These are phyloP conservation scores for Clarias laeviceps DNA, from an alignment of 2,797 vertebrate species.

Conservation along the genomic window DNA sequence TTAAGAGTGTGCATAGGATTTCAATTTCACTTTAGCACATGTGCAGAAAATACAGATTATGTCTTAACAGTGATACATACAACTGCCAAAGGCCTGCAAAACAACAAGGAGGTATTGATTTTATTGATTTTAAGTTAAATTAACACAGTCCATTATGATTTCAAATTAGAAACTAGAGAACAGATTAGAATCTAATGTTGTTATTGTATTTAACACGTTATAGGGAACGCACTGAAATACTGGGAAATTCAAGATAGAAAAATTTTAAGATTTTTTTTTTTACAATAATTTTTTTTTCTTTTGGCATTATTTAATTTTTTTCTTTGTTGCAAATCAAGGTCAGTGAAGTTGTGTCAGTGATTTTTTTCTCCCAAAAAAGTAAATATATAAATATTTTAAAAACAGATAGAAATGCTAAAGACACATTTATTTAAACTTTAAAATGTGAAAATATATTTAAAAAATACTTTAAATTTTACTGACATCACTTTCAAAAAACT, in stretches of 20 bases:
- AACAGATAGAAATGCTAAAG: too few species aligned
- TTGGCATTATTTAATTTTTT: too few species aligned
- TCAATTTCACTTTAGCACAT: background rate
- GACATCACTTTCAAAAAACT: background rate
- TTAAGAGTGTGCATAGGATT: background rate
- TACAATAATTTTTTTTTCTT: too few species aligned
- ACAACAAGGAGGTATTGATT: background rate
- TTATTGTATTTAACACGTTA: background rate
- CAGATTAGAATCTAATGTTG: background rate
- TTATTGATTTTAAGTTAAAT: background rate
- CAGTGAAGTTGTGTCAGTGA: too few species aligned
- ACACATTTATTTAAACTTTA: too few species aligned
- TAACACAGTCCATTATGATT: background rate
- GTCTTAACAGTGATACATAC: background rate
- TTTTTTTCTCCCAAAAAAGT: too few species aligned
- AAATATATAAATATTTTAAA: too few species aligned
- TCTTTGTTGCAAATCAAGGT: too few species aligned
- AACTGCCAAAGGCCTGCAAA: background rate
- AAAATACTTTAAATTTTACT: background rate
- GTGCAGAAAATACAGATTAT: background rate
- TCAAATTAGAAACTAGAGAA: background rate
- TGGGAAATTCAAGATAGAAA: too few species aligned
- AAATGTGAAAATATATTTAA: too few species aligned
- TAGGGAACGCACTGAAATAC: too few species aligned
- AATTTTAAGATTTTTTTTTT: too few species aligned